phyloP scores from a whole-genome alignment of 37 sponge, comb jelly and placozoan species.

The Eunapius fragilis region DNA sequence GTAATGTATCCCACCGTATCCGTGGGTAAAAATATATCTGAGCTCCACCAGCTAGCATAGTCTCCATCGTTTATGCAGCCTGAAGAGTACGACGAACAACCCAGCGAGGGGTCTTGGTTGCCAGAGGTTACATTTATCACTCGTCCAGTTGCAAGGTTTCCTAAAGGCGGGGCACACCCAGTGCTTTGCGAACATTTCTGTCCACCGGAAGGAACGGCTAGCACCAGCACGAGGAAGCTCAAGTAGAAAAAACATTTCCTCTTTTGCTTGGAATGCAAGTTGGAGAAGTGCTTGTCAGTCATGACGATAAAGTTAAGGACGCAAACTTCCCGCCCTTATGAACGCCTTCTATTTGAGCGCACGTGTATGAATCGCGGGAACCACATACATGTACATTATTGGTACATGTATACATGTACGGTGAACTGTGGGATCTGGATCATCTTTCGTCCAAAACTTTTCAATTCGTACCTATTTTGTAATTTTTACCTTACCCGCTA shows the following conservation, averaged over 20 bases:
- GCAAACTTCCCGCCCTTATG: not conserved
- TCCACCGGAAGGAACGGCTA: not conserved
- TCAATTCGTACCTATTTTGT: too few relatives aligned
- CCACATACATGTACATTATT: too few relatives aligned
- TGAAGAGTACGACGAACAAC: not conserved
- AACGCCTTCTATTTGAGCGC: not conserved
- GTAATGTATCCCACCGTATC: not conserved
- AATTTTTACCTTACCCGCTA: too few relatives aligned
- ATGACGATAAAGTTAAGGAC: not conserved
- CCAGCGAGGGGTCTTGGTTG: constrained; percentile 1
- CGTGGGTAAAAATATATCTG: not conserved
- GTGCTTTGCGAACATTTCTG: constrained; percentile 20
- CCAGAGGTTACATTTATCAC: constrained; percentile 9
- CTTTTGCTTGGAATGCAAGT: not conserved
- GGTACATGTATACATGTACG: too few relatives aligned
- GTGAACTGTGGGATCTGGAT: too few relatives aligned
- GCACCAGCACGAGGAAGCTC: not conserved
- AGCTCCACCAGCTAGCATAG: not conserved
- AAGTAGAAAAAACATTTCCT: not conserved
- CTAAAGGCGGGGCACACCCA: constrained; percentile 58
- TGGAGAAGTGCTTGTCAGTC: not conserved
- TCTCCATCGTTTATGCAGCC: not conserved
- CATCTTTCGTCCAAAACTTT: too few relatives aligned
- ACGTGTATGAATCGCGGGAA: too few relatives aligned
- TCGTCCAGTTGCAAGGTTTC: constrained; percentile 52